phyloP scores from a whole-genome alignment of 2,888 invertebrate species.

The Choreutis nemorana region DNA sequence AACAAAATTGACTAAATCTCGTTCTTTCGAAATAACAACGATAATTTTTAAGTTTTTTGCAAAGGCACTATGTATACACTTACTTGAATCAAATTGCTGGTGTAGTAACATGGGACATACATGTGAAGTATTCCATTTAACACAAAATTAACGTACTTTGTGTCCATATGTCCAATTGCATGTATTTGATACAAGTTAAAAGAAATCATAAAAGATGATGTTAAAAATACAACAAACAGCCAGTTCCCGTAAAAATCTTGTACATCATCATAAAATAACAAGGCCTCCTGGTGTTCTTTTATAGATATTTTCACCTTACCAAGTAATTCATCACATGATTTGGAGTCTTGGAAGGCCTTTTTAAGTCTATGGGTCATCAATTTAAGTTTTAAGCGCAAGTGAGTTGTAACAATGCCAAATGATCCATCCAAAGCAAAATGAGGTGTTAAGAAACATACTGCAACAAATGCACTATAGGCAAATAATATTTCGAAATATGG shows the following conservation, averaged over 20 bases:
- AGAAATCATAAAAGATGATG: conserved; percentile 32
- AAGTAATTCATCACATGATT: conserved; percentile 18
- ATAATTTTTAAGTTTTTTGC: too few species aligned
- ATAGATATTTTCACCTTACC: conserved; percentile 23
- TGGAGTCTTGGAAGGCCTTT: conserved; percentile 24
- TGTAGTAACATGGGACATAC: conserved; percentile 37
- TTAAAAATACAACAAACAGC: conserved; percentile 30
- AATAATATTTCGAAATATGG: conserved; percentile 39
- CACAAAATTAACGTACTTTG: conserved; percentile 30
- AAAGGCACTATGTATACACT: conserved; percentile 1
- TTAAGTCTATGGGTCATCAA: conserved; percentile 25
- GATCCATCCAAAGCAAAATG: conserved; percentile 40
- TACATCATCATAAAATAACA: conserved; percentile 25
- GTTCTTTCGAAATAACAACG: too few species aligned
- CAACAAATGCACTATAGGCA: conserved; percentile 27
- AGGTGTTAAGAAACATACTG: conserved; percentile 25
- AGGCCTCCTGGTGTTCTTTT: conserved; percentile 31
- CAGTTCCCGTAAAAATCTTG: conserved; percentile 37
- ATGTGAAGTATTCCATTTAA: conserved; percentile 29
- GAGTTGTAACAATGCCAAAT: conserved; percentile 38
- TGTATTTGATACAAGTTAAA: conserved; percentile 38
- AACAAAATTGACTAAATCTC: too few species aligned
- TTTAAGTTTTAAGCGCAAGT: conserved; percentile 36
- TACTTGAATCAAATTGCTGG: conserved; percentile 34
- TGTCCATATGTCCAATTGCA: conserved; percentile 23